Evolutionary conservation across 1,140 invertebrate genomes (phyloP), one percentile per base, ranked within the genome.

Genomic region (Centruroides sculpturatus): DNA sequence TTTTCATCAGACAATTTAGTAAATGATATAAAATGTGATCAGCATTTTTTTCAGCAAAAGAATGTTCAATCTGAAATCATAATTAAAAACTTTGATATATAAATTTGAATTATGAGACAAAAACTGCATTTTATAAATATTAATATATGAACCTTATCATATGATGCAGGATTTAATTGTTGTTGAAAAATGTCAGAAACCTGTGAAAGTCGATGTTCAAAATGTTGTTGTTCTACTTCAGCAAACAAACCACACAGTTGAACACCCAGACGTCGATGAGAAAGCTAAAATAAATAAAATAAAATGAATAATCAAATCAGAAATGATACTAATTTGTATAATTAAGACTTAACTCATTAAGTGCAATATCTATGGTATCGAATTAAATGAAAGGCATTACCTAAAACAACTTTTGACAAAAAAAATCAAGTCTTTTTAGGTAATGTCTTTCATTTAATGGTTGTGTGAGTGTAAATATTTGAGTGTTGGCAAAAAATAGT

Each of bases 1-100:
- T 75, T 72, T 85, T 85, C 0, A 83, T 73, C 68, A 79, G 73
- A 66, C 80, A 79, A 74, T 75, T 77, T 1, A 91, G 73, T 0
- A 80, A 72, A 74, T 88, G 83, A 69, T 83, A 87, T n/a, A 85
- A 73, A 69, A 85, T 76, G 76, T 73, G 83, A 78, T 81, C 88
- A 68, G 72, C 81, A 70, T 77, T 78, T 76, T 68, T 76, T 47
- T 69, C 67, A 48, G 64, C 57, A 12, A 63, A 51, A 41, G 68
- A 59, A 80, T 70, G 63, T 56, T 70, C 55, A 11, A 47, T 48
- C 64, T 65, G 36, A 51, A 11, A 67, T 59, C n/a, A 48, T 49
- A 9, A 61, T 58, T 12, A 48, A 13, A 23, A 57, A 5, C 0
- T 23, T 6, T 23, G 9, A 3, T n/a, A 54, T 57, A 12, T 23